Evolutionary conservation across 2,113 vertebrate species (phyloP), one percentile per base, ranked within the genome.

Genomic region (Menidia beryllina): DNA sequence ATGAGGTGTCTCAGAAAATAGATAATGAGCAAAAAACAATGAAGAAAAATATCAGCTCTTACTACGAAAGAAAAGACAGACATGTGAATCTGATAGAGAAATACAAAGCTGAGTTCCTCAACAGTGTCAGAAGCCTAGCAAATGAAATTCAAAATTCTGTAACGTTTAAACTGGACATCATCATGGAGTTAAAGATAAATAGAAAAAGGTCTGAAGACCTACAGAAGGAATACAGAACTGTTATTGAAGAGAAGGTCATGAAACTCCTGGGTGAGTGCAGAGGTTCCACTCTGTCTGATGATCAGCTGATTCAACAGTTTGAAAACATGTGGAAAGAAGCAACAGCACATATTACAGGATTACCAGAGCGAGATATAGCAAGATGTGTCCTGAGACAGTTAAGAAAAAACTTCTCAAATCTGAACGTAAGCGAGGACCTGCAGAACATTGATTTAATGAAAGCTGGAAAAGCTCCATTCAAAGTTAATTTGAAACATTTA

Each of bases 301-400:
- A 60, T 20, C 2, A 77, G 3, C 15, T 93, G 6, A 19, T 0
- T 12, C 0, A 50, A 0, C 76, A 86, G 7, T 93, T 93, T 88
- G 85, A 89, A 25, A 78, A 76, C 6, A 93, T 92, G 91, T 93
- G 93, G 93, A n/a, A 2, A 0, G 7, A 48, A 1, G 75, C 45
- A 4, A 56, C 84, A 1, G 7, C 0, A 39, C 20, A 71, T 1
- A 14, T n/a, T n/a, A n/a, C n/a, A n/a, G n/a, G n/a, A n/a, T n/a
- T n/a, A n/a, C n/a, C n/a, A n/a, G n/a, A n/a, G n/a, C n/a, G n/a
- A n/a, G n/a, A n/a, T n/a, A n/a, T n/a, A n/a, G n/a, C n/a, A n/a
- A n/a, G n/a, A n/a, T n/a, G n/a, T n/a, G n/a, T n/a, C n/a, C n/a
- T n/a, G n/a, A n/a, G n/a, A n/a, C n/a, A n/a, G n/a, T n/a, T n/a